A percentile compares a stretch with the other conserved stretches of the same genome.
phyloP scores from a whole-genome alignment of 2,888 invertebrate genomes.

The Griposia aprilina region DNA sequence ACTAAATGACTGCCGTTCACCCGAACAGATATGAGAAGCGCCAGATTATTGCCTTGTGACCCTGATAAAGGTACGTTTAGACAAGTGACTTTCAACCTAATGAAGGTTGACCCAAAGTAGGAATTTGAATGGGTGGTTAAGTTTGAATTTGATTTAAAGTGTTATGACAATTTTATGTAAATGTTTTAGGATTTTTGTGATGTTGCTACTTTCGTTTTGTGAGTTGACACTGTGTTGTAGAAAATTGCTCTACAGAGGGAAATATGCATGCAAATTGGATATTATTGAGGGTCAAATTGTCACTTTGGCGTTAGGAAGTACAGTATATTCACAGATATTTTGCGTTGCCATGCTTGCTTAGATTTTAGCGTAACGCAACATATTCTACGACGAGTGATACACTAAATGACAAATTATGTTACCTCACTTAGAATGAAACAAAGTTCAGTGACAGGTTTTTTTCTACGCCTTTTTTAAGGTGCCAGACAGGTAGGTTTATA shows the following conservation, averaged over 20 bases:
- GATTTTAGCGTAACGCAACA: neutral
- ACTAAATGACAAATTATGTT: neutral
- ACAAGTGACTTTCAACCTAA: constrained; percentile 30
- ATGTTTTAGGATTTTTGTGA: constrained; percentile 56
- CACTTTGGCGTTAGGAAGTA: constrained; percentile 3
- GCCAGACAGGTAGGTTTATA: too few species aligned
- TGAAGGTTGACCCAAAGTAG: accelerated
- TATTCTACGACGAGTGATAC: neutral
- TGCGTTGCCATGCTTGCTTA: neutral
- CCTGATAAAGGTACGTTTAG: constrained; percentile 23
- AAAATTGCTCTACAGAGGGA: constrained; percentile 35
- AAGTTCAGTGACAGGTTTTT: neutral
- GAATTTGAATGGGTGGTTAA: neutral
- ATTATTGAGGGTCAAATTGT: constrained; percentile 43
- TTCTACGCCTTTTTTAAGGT: neutral
- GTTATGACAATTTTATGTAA: constrained; percentile 56
- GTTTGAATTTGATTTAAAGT: constrained; percentile 53
- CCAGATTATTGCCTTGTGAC: constrained; percentile 44
- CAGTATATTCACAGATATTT: neutral
- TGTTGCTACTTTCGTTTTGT: constrained; percentile 27
- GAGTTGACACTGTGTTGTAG: constrained; percentile 31
- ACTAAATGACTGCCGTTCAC: constrained; percentile 43
- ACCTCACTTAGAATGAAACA: neutral
- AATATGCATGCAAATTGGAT: constrained; percentile 56
- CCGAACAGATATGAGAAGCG: constrained; percentile 52